These are phyloP conservation scores for Opisthograptis luteolata DNA, from an alignment of 2,888 invertebrate species.

Conservation along the genomic window DNA sequence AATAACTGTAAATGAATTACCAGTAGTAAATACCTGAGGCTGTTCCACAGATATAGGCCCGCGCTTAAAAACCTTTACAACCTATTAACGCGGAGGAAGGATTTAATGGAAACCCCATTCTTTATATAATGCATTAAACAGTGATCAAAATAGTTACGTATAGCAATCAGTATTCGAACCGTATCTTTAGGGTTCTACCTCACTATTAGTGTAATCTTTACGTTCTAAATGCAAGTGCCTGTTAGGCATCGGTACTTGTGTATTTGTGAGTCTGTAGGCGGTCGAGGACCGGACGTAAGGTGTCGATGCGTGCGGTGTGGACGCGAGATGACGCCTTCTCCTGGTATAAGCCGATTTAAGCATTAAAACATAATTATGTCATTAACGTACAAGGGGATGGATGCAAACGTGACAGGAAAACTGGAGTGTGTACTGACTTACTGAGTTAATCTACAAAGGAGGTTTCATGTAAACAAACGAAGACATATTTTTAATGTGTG, in stretches of 20 bases:
- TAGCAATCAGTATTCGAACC: constrained; percentile 47
- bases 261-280: constrained; percentile 24
- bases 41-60: constrained; percentile 1
- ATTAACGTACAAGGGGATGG: no score
- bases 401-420: no score
- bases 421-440: no score
- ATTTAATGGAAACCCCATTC: constrained; percentile 12
- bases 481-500: no score
- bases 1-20: constrained; percentile 12
- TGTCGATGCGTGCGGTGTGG: constrained; percentile 21
- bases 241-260: constrained; percentile 33
- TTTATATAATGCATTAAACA: constrained; percentile 24
- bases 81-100: constrained; percentile 16
- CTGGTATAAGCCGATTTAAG: no score
- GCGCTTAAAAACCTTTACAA: constrained; percentile 1
- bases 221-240: constrained; percentile 41
- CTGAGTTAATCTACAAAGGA: no score
- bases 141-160: constrained; percentile 20
- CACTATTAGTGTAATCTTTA: constrained; percentile 47
- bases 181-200: constrained; percentile 51
- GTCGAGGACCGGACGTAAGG: constrained; percentile 21
- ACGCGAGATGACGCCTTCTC: constrained; percentile 9
- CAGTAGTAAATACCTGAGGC: constrained; percentile 9
- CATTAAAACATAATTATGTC: no score
- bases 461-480: no score